phyloP scores from a whole-genome alignment of 2,797 vertebrate species.

The Brotula barbata region DNA sequence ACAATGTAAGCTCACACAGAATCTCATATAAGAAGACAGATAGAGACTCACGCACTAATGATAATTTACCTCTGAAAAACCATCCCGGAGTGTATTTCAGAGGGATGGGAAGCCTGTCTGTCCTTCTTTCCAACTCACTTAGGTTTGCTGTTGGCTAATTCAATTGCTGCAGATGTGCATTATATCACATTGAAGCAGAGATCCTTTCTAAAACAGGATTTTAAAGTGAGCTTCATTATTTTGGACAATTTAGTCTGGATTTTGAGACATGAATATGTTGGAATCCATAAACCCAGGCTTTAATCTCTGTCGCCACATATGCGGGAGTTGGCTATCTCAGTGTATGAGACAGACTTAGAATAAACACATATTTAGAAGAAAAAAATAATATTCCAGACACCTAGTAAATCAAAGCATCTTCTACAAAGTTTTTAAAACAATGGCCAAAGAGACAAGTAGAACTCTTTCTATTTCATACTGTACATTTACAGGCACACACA shows the following conservation, averaged over 20 bases:
- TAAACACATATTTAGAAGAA: too few species aligned
- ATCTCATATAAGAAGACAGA: conserved; percentile 28
- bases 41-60: conserved; percentile 26
- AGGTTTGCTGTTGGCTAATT: conserved; percentile 29
- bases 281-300: conserved; percentile 15
- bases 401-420: too few species aligned
- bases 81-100: conserved; percentile 45
- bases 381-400: too few species aligned
- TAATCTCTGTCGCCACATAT: conserved; percentile 12
- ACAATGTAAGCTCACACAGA: conserved; percentile 34
- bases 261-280: conserved; percentile 25
- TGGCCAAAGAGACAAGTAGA: too few species aligned
- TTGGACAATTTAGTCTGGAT: conserved; percentile 6
- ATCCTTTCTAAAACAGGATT: conserved; percentile 14
- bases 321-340: conserved; percentile 6
- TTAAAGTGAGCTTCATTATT: conserved; percentile 5
- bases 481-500: background rate
- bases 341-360: background rate
- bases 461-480: background rate
- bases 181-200: conserved; percentile 10
- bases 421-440: too few species aligned
- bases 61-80: conserved; percentile 30
- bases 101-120: conserved; percentile 23
- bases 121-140: conserved; percentile 47
- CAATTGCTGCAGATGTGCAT: conserved; percentile 7